Base-by-base conservation (phyloP, 2,888 invertebrate genomes). In the Caradrina kadenii region DNA sequence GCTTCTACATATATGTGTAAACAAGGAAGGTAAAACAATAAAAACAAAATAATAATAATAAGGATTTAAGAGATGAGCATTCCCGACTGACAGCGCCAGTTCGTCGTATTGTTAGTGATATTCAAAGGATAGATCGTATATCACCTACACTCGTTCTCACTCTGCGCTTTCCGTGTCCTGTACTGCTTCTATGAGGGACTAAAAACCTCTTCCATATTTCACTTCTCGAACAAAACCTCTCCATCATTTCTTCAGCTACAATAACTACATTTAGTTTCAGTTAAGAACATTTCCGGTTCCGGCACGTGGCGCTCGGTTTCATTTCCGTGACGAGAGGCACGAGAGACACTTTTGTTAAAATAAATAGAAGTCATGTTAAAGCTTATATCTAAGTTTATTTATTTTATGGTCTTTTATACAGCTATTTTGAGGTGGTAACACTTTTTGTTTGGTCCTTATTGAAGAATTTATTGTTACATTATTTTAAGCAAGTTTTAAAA, bases 261-360 rank as follows among this genome's bases (percentile, higher is more conserved):
- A 54, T 48, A 48, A 55, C 35, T 61, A 50, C 56, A 62, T 78
- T 71, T 45, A 63, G 65, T 72, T 65, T 54, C 55, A 72, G 63
- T 71, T 75, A 69, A 72, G 77, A 83, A 76, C 76, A 48, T 80
- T 82, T 79, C 73, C 75, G 54, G 67, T 85, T 64, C 64, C 78
- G 72, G 6, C 59, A 62, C 22, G 56, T 31, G 63, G n/a, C 69
- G 62, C 59, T 52, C 48, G 5, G 55, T 63, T 80, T 63, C 58
- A 82, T 85, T 83, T 84, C 81, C 76, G 48, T 56, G 77, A 63
- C 52, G 42, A 60, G 26, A 39, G 49, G 26, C 17, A n/a, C 58
- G 50, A 54, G 19, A 15, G n/a, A 11, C n/a, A 39, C 7, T 75
- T 45, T 62, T 67, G 59, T 58, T 19, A 58, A 39, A 45, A 45